A percentile compares a stretch with the other conserved stretches of the same genome.
phyloP scores from a whole-genome alignment of 1,140 invertebrate genomes.

The Globodera ellingtonae region DNA sequence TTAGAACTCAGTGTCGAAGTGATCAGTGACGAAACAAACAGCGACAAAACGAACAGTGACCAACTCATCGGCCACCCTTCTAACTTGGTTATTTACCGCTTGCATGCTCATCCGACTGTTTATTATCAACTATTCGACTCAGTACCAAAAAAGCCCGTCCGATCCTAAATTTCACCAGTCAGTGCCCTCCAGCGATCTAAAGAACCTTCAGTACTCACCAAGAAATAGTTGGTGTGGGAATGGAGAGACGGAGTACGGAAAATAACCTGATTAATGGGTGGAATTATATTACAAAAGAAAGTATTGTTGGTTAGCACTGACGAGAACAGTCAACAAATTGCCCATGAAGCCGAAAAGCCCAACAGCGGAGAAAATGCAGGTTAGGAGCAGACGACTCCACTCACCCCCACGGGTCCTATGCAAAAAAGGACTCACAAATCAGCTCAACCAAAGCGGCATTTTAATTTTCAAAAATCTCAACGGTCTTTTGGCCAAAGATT shows the following conservation, averaged over 20 bases:
- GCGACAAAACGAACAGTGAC: too few species aligned
- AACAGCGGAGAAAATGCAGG: conserved; percentile 79
- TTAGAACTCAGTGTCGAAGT: too few species aligned
- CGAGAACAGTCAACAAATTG: conserved; percentile 86
- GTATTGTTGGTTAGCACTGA: not conserved
- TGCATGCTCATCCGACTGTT: too few species aligned
- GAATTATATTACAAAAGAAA: not conserved
- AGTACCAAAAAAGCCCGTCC: too few species aligned
- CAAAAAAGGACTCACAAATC: not conserved
- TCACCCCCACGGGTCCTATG: not conserved
- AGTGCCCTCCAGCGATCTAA: too few species aligned
- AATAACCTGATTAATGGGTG: conserved; percentile 70
- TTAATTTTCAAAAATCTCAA: not conserved
- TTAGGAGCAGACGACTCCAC: conserved; percentile 24
- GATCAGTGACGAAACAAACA: too few species aligned
- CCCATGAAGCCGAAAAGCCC: conserved; percentile 83
- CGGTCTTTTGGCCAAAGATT: conserved; percentile 23
- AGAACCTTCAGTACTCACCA: conserved; percentile 68
- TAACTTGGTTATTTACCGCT: too few species aligned
- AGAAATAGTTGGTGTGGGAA: conserved; percentile 84
- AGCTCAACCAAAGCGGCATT: not conserved
- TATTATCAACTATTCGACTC: too few species aligned
- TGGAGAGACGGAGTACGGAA: conserved; percentile 85
- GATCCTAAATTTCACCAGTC: too few species aligned
- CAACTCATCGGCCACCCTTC: too few species aligned